phyloP scores from a whole-genome alignment of 2,113 vertebrate genomes.

The Oophaga pumilio region DNA sequence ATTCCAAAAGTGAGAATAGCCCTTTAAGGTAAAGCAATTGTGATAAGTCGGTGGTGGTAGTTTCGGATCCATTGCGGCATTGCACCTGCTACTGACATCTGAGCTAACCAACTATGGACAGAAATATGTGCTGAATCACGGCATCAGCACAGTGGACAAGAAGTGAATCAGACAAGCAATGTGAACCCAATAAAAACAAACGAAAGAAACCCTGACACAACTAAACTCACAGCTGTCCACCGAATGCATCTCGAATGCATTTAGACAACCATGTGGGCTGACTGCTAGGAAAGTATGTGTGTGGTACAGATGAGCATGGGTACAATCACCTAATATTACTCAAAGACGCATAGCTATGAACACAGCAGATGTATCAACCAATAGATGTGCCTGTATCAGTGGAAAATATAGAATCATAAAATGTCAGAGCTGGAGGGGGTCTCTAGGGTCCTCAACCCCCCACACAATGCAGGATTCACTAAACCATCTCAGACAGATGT shows the following conservation, averaged over 20 bases:
- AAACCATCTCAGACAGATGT: too few species aligned
- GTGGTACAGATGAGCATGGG: not conserved
- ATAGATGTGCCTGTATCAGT: not conserved
- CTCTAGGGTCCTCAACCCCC: too few species aligned
- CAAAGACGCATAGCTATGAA: not conserved
- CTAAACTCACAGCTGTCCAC: not conserved
- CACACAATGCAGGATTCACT: too few species aligned
- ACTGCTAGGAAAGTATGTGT: not conserved
- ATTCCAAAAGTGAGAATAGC: too few species aligned
- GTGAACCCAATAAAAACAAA: not conserved
- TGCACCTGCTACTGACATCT: conserved; percentile 5
- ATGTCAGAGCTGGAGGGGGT: too few species aligned
- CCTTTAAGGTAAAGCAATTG: too few species aligned
- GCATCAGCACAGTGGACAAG: not conserved
- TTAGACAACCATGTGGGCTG: not conserved
- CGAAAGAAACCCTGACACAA: too few species aligned
- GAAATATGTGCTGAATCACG: conserved; percentile 16
- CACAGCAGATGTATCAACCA: not conserved
- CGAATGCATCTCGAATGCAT: too few species aligned
- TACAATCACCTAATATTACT: not conserved
- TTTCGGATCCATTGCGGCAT: not conserved
- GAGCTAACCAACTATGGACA: not conserved
- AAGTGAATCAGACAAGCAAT: conserved; percentile 3
- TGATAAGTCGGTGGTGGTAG: not conserved
- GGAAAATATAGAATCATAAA: too few species aligned